These are phyloP conservation scores for Arctocebus calabarensis DNA, from an alignment of 2,797 vertebrate genomes.

Conservation along the genomic window DNA sequence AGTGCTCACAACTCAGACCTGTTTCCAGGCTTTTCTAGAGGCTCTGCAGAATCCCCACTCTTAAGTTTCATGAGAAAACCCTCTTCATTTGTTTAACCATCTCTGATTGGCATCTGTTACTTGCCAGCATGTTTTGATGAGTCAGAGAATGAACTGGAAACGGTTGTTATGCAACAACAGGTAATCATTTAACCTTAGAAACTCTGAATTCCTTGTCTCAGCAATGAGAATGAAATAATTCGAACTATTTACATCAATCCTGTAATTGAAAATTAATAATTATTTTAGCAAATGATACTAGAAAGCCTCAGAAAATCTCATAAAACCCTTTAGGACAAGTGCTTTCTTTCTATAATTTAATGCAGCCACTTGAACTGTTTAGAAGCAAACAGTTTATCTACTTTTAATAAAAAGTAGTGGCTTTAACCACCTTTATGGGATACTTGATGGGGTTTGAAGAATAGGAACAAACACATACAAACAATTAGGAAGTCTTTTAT, in stretches of 20 bases:
- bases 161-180: background rate
- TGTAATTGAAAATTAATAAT: conserved; percentile 26
- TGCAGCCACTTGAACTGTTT: background rate
- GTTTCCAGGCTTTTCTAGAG: background rate
- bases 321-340: background rate
- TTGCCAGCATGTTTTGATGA: background rate
- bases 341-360: background rate
- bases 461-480: background rate
- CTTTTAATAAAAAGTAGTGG: conserved; percentile 50
- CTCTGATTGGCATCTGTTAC: background rate
- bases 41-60: background rate
- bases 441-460: conserved; percentile 57
- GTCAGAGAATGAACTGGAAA: background rate
- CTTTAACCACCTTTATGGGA: conserved; percentile 55
- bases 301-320: conserved; percentile 6
- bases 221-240: conserved; percentile 23
- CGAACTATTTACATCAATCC: background rate
- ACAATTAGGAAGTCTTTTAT: conserved; percentile 65
- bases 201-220: background rate
- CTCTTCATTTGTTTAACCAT: background rate
- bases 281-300: background rate
- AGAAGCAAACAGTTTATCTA: conserved; percentile 17
- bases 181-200: background rate
- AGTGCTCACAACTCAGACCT: background rate
- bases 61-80: background rate